Percentiles rank a stretch among this genome's conserved stretches.
phyloP scores from a whole-genome alignment of 2,797 vertebrate genomes.

The Enteromius thamalakanensis region DNA sequence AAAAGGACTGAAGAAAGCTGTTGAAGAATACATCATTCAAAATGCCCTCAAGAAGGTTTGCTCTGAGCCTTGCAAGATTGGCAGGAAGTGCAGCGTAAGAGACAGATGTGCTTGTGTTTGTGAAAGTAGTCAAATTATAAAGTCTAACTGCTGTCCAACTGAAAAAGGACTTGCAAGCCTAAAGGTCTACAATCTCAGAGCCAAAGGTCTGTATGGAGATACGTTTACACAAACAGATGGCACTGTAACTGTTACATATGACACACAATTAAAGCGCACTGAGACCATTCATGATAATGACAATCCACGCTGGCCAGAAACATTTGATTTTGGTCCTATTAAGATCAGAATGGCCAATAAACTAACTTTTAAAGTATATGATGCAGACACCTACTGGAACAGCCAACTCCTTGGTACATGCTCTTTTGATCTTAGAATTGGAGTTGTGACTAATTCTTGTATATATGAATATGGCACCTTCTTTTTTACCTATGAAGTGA shows the following conservation, averaged over 20 bases:
- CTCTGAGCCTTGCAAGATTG: constrained; percentile 60
- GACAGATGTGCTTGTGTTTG: constrained; percentile 71
- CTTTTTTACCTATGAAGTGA: constrained; percentile 55
- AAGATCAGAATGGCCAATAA: neutral
- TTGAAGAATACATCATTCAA: constrained; percentile 68
- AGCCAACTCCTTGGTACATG: neutral
- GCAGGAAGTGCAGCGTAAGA: constrained; percentile 33
- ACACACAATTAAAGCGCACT: neutral
- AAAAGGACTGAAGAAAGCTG: constrained; percentile 60
- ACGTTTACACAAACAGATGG: neutral
- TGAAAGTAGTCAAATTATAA: constrained; percentile 5
- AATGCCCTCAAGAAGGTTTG: constrained; percentile 69
- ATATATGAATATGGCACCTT: constrained; percentile 67
- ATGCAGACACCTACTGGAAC: constrained; percentile 32
- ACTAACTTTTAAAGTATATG: constrained; percentile 30
- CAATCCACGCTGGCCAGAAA: constrained; percentile 52
- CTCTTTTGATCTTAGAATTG: constrained; percentile 23
- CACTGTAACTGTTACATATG: neutral
- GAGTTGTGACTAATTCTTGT: neutral
- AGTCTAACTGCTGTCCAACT: constrained; percentile 69
- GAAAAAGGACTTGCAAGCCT: constrained; percentile 66
- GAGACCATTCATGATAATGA: neutral
- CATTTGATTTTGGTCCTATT: constrained; percentile 50
- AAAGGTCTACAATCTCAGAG: constrained; percentile 56
- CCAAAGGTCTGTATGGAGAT: constrained; percentile 66